These are phyloP conservation scores for Oxyruncus cristatus DNA, from an alignment of 2,113 vertebrate species.

Conservation along the genomic window DNA sequence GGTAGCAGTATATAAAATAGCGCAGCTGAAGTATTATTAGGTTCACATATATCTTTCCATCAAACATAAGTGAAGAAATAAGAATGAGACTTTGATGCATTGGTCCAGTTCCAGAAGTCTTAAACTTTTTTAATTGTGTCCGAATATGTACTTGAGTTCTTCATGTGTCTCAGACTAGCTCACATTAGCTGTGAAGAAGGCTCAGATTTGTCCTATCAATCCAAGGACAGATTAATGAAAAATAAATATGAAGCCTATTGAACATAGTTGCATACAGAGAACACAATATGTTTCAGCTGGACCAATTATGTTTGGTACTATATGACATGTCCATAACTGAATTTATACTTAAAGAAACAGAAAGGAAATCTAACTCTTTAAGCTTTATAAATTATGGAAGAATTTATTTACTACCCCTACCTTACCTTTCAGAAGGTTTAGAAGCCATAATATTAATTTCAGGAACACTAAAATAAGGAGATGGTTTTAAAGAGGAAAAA, in stretches of 20 bases:
- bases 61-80: background rate
- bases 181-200: background rate
- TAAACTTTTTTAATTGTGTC: background rate
- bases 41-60: background rate
- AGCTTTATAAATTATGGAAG: background rate
- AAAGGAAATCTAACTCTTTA: background rate
- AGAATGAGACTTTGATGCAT: background rate
- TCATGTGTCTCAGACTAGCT: background rate
- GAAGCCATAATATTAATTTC: background rate
- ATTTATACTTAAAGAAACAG: background rate
- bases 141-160: background rate
- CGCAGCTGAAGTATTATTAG: background rate
- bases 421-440: background rate
- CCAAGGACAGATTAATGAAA: background rate
- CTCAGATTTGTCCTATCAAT: background rate
- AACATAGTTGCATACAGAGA: background rate
- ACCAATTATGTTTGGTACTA: background rate
- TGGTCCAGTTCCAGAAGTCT: background rate
- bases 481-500: background rate
- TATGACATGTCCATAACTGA: background rate
- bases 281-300: background rate
- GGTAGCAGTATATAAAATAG: background rate
- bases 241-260: background rate
- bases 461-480: background rate
- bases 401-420: background rate